phyloP scores from a whole-genome alignment of 2,797 vertebrate genomes.

The Sebastes umbrosus region DNA sequence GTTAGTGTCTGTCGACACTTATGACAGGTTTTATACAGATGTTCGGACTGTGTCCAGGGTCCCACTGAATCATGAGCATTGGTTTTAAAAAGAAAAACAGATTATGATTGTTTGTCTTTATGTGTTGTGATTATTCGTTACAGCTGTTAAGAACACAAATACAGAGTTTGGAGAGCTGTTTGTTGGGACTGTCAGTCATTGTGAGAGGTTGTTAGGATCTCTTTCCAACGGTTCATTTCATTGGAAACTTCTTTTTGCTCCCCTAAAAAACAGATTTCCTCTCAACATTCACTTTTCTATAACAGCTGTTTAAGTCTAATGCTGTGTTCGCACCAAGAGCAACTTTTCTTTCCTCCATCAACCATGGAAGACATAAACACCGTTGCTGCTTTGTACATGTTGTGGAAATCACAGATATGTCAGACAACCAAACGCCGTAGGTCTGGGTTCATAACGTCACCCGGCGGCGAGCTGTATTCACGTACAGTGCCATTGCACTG shows the following conservation, averaged over 20 bases:
- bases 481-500: no score
- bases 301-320: not conserved
- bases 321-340: no score
- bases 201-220: not conserved
- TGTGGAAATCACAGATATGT: no score
- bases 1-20: slow-evolving; percentile 71
- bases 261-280: not conserved
- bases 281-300: not conserved
- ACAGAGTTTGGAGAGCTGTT: slow-evolving; percentile 8
- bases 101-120: slow-evolving; percentile 45
- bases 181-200: not conserved
- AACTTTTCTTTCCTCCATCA: no score
- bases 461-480: no score
- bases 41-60: slow-evolving; percentile 38
- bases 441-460: no score
- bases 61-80: slow-evolving; percentile 55
- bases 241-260: not conserved
- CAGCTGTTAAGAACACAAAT: slow-evolving; percentile 12
- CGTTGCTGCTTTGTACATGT: no score
- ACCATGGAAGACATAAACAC: no score
- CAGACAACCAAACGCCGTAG: no score
- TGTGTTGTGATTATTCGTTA: slow-evolving; percentile 23
- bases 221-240: not conserved
- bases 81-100: slow-evolving; percentile 21
- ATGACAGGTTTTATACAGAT: slow-evolving; percentile 49